Conservation (phyloP, 1,140 invertebrate species). For the Drosophila rhopaloa region DNA sequence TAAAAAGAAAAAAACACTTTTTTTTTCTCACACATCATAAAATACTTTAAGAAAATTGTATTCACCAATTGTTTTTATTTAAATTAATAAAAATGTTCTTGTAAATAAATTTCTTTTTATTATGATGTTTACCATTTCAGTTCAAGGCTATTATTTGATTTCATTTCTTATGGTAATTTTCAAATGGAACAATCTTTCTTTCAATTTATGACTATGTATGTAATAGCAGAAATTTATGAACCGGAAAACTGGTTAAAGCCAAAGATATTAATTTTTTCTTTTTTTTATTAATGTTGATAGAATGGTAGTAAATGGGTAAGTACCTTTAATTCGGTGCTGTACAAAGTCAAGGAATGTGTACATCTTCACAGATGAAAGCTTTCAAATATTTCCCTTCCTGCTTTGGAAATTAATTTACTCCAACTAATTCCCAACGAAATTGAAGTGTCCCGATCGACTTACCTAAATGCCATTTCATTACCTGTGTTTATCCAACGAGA, state of each 20-base stretch:
- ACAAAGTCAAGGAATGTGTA: too few relatives aligned
- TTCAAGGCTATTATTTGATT: neutral
- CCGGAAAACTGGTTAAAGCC: neutral
- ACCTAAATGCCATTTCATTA: slow-evolving; percentile 67
- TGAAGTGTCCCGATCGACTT: slow-evolving; percentile 33
- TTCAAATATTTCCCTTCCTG: slow-evolving; percentile 4
- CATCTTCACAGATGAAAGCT: too few relatives aligned
- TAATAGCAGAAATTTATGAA: neutral
- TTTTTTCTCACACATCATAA: neutral
- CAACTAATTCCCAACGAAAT: slow-evolving; percentile 26
- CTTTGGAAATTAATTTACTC: slow-evolving; percentile 16
- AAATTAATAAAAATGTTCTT: neutral
- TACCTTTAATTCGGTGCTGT: too few relatives aligned
- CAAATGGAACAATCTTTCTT: too few relatives aligned
- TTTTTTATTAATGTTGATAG: too few relatives aligned
- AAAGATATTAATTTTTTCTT: too few relatives aligned
- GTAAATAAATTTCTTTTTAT: slow-evolving; percentile 1
- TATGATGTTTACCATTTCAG: neutral
- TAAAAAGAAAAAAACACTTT: neutral
- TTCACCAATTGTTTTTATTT: neutral
- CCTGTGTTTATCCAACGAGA: slow-evolving; percentile 33
- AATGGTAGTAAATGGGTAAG: too few relatives aligned
- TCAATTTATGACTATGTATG: too few relatives aligned
- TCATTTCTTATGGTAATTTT: neutral
- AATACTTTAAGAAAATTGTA: neutral